A percentile compares a stretch with the other conserved stretches of the same genome.
Evolutionary conservation across 2,113 vertebrate genomes (phyloP).

Genomic region (Neolamprologus tretocephalus): DNA sequence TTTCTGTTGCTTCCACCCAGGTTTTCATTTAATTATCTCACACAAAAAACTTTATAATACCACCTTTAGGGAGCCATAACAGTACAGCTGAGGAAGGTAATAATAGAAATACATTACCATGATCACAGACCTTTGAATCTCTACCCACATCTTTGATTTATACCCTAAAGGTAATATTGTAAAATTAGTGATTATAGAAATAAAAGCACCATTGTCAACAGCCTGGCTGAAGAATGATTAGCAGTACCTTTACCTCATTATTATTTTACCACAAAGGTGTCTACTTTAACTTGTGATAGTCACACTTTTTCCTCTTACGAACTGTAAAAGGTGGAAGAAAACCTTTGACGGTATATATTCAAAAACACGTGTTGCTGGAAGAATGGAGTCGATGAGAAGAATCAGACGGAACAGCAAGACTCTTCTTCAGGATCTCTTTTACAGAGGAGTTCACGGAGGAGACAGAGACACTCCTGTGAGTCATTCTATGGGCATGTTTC

Average conservation of each 20-base stretch:
- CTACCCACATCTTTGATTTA: not conserved
- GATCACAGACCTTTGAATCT: not conserved
- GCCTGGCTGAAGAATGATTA: not conserved
- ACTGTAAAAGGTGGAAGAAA: not conserved
- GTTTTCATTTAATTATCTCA: not conserved
- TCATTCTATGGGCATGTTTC: not conserved
- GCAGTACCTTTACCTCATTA: not conserved
- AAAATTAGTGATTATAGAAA: not conserved
- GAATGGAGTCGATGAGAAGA: conserved; percentile 39
- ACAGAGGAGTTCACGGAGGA: conserved; percentile 17
- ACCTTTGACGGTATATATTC: not conserved
- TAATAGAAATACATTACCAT: not conserved
- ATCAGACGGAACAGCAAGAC: conserved; percentile 48
- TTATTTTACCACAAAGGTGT: not conserved
- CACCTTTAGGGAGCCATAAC: not conserved
- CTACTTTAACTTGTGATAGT: not conserved
- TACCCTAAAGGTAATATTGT: not conserved
- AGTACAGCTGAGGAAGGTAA: not conserved
- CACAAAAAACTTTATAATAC: not conserved
- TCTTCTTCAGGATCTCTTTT: conserved; percentile 47
- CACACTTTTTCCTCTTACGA: not conserved
- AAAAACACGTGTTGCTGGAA: not conserved
- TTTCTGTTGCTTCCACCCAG: not conserved
- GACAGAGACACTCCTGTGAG: conserved; percentile 52
- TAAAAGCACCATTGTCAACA: not conserved